A percentile compares a stretch with the other conserved stretches of the same genome.
Evolutionary conservation across 2,797 vertebrate genomes (phyloP).

Genomic region (Adrianichthys oophorus): DNA sequence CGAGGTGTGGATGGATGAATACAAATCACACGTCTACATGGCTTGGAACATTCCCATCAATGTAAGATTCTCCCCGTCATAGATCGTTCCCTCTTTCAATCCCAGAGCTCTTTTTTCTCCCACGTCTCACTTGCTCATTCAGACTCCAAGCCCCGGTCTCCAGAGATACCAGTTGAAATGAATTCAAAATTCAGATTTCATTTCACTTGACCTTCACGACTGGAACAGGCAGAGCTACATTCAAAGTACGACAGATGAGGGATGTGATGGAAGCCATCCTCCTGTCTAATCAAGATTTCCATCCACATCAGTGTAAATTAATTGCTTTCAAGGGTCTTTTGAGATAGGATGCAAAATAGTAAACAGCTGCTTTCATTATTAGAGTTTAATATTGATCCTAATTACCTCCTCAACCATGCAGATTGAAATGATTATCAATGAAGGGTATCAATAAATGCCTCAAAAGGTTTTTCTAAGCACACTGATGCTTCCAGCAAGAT

Average conservation of each 20-base stretch:
- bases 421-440: slow-evolving; percentile 46
- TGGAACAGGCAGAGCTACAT: slow-evolving; percentile 22
- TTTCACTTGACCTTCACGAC: slow-evolving; percentile 65
- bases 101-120: slow-evolving; percentile 8
- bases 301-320: slow-evolving; percentile 59
- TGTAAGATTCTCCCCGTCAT: slow-evolving; percentile 73
- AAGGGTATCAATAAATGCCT: slow-evolving; percentile 38
- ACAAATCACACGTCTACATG: slow-evolving; percentile 99
- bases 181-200: slow-evolving; percentile 70
- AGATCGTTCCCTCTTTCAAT: slow-evolving; percentile 10
- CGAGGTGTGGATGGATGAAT: slow-evolving; percentile 99
- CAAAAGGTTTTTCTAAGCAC: slow-evolving; percentile 20
- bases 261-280: slow-evolving; percentile 36
- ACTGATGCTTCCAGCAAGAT: slow-evolving; percentile 20
- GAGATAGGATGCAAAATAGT: slow-evolving; percentile 58
- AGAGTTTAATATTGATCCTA: slow-evolving; percentile 58
- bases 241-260: slow-evolving; percentile 33
- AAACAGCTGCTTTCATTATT: slow-evolving; percentile 65
- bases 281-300: slow-evolving; percentile 57
- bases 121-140: slow-evolving; percentile 42
- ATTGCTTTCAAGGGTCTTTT: slow-evolving; percentile 68
- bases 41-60: slow-evolving; percentile 99
- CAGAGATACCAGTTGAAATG: slow-evolving; percentile 47
- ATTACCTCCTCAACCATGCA: slow-evolving; percentile 46
- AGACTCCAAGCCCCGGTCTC: slow-evolving; percentile 31